Conservation (phyloP, 2,113 vertebrate genomes). For the Hippocampus abdominalis region DNA sequence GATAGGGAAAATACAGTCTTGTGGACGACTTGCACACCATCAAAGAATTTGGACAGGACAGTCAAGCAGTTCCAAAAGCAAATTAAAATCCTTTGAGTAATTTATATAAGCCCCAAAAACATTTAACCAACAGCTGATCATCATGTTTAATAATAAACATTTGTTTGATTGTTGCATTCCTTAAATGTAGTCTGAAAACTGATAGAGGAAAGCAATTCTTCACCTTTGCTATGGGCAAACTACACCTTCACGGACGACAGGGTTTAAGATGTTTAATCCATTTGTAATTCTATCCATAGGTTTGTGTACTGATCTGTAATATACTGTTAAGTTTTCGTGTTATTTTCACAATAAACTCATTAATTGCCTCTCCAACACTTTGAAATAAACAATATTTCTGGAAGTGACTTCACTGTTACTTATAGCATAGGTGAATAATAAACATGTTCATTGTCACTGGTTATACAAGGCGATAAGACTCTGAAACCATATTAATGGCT, state of each 20-base stretch:
- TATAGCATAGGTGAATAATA: conserved; percentile 28
- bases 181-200: not conserved
- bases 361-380: conserved; percentile 7
- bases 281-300: not conserved
- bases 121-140: not conserved
- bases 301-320: conserved; percentile 19
- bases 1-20: too few species aligned
- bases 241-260: not conserved
- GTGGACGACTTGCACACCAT: too few species aligned
- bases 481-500: too few species aligned
- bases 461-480: too few species aligned
- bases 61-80: too few species aligned
- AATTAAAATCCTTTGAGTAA: too few species aligned
- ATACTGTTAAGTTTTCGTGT: conserved; percentile 25
- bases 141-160: not conserved
- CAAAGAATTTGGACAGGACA: too few species aligned
- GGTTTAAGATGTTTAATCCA: not conserved
- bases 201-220: not conserved
- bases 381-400: conserved; percentile 21
- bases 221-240: not conserved
- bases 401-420: conserved; percentile 32
- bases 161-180: not conserved
- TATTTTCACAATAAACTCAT: conserved; percentile 6
- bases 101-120: too few species aligned
- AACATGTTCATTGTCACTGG: not conserved